Evolutionary conservation across 2,797 vertebrate species (phyloP).

Genomic region (Pteropus rufus): DNA sequence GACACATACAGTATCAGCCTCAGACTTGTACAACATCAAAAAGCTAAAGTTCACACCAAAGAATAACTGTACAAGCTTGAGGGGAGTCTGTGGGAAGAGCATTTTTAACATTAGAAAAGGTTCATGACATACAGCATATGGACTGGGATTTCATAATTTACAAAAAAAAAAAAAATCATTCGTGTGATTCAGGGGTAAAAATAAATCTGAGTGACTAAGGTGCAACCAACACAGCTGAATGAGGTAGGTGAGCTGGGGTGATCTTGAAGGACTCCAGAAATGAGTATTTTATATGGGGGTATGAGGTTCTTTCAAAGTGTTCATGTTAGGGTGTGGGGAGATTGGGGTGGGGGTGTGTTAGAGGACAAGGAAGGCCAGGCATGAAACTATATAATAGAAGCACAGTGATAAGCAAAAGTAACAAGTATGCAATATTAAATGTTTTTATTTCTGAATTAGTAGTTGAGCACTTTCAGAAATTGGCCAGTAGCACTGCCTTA

Average conservation of each 20-base stretch:
- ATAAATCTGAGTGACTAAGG: background rate
- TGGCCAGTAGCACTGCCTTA: background rate
- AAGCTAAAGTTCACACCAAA: slow-evolving; percentile 79
- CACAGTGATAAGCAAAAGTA: background rate
- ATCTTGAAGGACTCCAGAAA: background rate
- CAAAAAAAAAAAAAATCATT: too few relatives aligned
- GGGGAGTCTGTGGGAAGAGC: slow-evolving; percentile 23
- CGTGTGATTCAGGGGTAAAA: background rate
- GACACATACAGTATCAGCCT: slow-evolving; percentile 65
- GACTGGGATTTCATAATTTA: background rate
- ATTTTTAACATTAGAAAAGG: slow-evolving; percentile 66
- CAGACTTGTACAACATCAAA: slow-evolving; percentile 65
- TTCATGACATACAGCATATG: slow-evolving; percentile 53
- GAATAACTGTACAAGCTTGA: background rate
- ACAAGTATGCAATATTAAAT: background rate
- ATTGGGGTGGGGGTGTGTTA: background rate
- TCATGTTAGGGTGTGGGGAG: background rate
- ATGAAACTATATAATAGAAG: background rate
- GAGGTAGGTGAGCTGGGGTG: background rate
- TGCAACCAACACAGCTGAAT: background rate
- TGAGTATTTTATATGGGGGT: background rate
- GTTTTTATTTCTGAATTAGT: background rate
- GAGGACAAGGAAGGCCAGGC: background rate
- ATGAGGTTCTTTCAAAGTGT: background rate
- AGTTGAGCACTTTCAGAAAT: background rate